phyloP scores from a whole-genome alignment of 2,113 vertebrate species.

The Sitta europaea region DNA sequence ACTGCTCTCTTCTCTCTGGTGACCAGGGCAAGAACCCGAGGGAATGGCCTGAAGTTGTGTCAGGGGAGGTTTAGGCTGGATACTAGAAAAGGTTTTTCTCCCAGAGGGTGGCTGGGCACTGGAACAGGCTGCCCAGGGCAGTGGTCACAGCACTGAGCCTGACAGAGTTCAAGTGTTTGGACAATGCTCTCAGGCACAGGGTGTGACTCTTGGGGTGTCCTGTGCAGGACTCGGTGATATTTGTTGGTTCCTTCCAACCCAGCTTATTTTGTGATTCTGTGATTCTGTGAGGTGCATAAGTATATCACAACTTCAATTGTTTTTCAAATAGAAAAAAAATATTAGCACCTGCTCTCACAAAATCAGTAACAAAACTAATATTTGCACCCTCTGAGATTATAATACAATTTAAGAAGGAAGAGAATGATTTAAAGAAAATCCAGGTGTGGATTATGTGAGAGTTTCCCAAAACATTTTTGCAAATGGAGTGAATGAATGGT shows the following conservation, averaged over 20 bases:
- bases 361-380: neutral
- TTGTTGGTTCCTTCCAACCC: neutral
- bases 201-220: neutral
- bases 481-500: neutral
- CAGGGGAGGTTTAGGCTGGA: neutral
- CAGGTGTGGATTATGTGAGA: no score
- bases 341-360: neutral
- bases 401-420: neutral
- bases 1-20: neutral
- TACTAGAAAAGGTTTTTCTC: rapidly evolving
- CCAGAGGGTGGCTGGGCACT: rapidly evolving
- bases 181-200: rapidly evolving
- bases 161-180: rapidly evolving
- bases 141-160: rapidly evolving
- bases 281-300: neutral
- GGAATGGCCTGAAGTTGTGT: neutral
- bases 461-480: neutral
- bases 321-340: neutral
- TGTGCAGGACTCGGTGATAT: rapidly evolving
- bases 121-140: neutral
- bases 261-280: neutral
- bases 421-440: neutral
- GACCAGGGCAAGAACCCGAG: neutral
- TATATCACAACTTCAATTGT: neutral
- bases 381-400: neutral